A percentile compares a stretch with the other conserved stretches of the same genome.
Conservation (phyloP, 2,888 invertebrate genomes). For the Leptura quadrifasciata region DNA sequence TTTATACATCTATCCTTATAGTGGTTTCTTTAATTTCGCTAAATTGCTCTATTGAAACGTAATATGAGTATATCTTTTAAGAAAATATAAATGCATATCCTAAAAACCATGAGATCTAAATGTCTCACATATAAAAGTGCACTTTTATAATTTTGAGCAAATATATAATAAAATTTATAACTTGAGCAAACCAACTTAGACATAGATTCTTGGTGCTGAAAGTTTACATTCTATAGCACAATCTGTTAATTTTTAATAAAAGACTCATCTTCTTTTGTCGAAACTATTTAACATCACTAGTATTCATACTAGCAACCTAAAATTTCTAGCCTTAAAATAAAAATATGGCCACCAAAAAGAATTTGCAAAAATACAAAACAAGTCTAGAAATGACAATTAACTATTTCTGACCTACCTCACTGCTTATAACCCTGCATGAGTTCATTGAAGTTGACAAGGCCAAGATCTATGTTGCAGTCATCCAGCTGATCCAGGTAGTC, state of each 20-base stretch:
- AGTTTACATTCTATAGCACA: background rate
- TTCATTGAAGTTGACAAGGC: slow-evolving; percentile 69
- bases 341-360: slow-evolving; percentile 47
- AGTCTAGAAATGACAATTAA: background rate
- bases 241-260: slow-evolving; percentile 23
- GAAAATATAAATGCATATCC: background rate
- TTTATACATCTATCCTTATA: too few relatives aligned
- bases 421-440: slow-evolving; percentile 69
- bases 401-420: slow-evolving; percentile 35
- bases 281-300: background rate
- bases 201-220: background rate
- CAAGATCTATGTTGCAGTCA: slow-evolving; percentile 69
- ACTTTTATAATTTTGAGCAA: slow-evolving; percentile 5
- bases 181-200: background rate
- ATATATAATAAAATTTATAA: too few relatives aligned
- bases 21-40: too few relatives aligned
- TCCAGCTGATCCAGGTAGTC: slow-evolving; percentile 71
- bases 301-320: background rate
- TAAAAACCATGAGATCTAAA: background rate
- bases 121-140: background rate
- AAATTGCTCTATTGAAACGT: too few relatives aligned
- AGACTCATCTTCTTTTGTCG: slow-evolving; percentile 15
- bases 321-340: slow-evolving; percentile 20
- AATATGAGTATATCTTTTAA: too few relatives aligned
- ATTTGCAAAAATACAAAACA: slow-evolving; percentile 31